Base-by-base conservation (phyloP, 2,888 invertebrate genomes). In the Cephonodes hylas region DNA sequence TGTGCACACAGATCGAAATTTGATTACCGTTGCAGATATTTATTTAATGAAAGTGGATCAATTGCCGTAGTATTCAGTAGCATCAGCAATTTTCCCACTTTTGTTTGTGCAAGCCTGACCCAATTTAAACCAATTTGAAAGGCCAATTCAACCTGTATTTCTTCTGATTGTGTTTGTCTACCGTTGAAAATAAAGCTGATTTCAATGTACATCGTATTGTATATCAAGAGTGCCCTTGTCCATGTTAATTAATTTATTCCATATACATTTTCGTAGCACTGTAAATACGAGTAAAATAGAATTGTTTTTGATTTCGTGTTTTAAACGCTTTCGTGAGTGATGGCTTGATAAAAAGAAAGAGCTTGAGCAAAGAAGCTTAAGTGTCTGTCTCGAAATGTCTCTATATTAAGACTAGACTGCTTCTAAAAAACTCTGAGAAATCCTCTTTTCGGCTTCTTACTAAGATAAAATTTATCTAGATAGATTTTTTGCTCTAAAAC, bases 61-160 rank as follows among this genome's bases (percentile, higher is more conserved):
- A 79, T 80, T 75, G 75, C 76, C 68, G 73, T 71, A 71, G 72
- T 73, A 76, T 77, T 73, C 73, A 66, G 71, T 68, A 74, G 70
- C 77, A 77, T 86, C 80, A 79, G 84, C 86, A 79, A 79, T 83
- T 83, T 80, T 74, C 75, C 74, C 77, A 81, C 74, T 82, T 83
- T 83, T 88, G 85, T 89, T 89, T 89, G 86, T 83, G 79, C 80
- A 84, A 83, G 81, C 79, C 81, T 83, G 89, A 88, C 86, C 89
- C 86, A 86, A 88, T 89, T 89, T 86, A 80, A 85, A 82, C 76
- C 85, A 85, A 88, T 88, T 87, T 84, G 82, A 86, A 88, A 87
- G 80, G 84, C 83, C 86, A 87, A 88, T 88, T 83, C 81, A 75
- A 87, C 83, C 84, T 85, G 86, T 84, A 86, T 81, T 86, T 81